Evolutionary conservation across 2,888 invertebrate species (phyloP).

Genomic region (Tenthredo amoena): DNA sequence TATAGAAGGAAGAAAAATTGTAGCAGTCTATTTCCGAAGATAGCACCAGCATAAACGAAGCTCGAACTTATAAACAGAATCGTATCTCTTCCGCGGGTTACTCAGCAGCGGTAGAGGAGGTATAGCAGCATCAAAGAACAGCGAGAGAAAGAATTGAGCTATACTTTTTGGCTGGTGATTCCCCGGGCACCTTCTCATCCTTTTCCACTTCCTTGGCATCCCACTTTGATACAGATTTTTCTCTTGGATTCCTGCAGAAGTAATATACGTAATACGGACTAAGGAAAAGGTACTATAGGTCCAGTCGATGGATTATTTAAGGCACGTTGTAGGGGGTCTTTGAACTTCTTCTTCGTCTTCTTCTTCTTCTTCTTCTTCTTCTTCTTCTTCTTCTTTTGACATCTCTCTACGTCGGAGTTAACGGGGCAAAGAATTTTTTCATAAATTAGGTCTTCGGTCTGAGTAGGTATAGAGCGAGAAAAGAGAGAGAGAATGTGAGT

Average conservation of each 20-base stretch:
- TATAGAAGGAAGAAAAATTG: constrained; percentile 21
- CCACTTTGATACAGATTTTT: constrained; percentile 5
- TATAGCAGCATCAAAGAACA: constrained; percentile 30
- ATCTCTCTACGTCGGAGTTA: background rate
- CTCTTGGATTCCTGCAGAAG: background rate
- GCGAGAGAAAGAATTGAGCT: background rate
- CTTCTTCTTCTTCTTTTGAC: background rate
- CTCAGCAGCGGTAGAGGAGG: background rate
- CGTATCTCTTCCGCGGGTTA: constrained; percentile 42
- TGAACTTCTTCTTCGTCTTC: background rate
- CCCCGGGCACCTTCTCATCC: background rate
- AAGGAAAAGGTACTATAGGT: background rate
- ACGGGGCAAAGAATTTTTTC: constrained; percentile 6
- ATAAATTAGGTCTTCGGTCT: constrained; percentile 9
- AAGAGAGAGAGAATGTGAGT: background rate
- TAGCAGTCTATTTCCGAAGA: constrained; percentile 31
- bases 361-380: background rate
- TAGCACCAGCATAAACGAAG: constrained; percentile 23
- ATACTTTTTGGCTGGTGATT: background rate
- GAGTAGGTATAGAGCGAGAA: background rate
- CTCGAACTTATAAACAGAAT: constrained; percentile 47
- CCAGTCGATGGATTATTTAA: constrained; percentile 10
- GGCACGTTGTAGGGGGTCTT: constrained; percentile 16
- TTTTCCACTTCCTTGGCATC: background rate
- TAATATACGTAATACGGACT: constrained; percentile 1